Evolutionary conservation across 64 coral and sea anemone species (phyloP).

Genomic region (Porites lutea): DNA sequence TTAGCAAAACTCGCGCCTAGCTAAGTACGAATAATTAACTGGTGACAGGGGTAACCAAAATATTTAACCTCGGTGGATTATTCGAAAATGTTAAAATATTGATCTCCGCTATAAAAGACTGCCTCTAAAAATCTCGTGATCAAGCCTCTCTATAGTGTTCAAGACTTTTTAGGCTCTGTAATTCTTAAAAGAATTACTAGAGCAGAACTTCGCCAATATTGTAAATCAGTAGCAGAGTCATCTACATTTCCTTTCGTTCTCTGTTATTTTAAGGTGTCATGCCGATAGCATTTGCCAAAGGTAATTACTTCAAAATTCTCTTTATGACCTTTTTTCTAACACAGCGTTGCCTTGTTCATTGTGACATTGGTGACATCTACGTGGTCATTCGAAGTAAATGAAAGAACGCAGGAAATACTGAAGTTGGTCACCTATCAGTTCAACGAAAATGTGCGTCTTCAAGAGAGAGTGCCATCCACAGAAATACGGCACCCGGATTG

Average conservation of each 20-base stretch:
- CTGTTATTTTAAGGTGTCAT: too few relatives aligned
- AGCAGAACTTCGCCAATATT: too few relatives aligned
- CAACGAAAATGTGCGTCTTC: slow-evolving; percentile 51
- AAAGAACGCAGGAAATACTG: slow-evolving; percentile 42
- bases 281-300: neutral
- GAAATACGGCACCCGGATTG: slow-evolving; percentile 48
- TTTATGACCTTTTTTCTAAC: too few relatives aligned
- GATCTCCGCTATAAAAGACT: neutral
- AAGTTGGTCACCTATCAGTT: slow-evolving; percentile 38
- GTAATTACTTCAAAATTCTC: too few relatives aligned
- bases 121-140: slow-evolving; percentile 2
- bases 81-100: slow-evolving; percentile 2
- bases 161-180: neutral
- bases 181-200: neutral
- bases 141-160: neutral
- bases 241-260: neutral
- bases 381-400: slow-evolving; percentile 39
- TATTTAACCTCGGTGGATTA: slow-evolving; percentile 3
- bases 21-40: neutral
- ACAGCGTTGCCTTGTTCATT: neutral
- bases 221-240: too few relatives aligned
- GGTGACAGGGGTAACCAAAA: neutral
- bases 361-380: slow-evolving; percentile 44
- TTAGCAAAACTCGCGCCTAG: neutral
- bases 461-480: slow-evolving; percentile 48